Evolutionary conservation across 2,797 vertebrate species (phyloP).

Genomic region (Tauraco hartlaubi): DNA sequence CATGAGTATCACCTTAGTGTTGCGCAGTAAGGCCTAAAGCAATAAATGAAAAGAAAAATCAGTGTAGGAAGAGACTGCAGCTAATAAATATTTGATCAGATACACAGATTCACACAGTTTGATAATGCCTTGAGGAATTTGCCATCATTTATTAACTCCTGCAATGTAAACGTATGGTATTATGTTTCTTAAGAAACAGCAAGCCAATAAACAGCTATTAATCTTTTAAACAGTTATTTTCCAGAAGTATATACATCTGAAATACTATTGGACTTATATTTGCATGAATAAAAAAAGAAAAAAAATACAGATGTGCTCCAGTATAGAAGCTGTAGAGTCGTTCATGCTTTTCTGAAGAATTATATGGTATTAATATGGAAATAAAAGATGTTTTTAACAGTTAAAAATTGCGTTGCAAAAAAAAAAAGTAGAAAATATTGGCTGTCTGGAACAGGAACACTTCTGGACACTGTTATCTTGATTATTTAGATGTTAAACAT

Average conservation of each 20-base stretch:
- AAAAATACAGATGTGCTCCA: not conserved
- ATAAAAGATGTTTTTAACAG: not conserved
- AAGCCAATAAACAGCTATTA: slow-evolving; percentile 1
- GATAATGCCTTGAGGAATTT: slow-evolving; percentile 78
- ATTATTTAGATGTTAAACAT: not conserved
- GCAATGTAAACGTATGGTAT: not conserved
- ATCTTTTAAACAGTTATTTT: not conserved
- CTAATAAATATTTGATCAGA: slow-evolving; percentile 83
- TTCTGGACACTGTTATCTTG: not conserved
- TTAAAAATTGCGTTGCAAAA: not conserved
- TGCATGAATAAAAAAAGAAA: not conserved
- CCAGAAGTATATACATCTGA: not conserved
- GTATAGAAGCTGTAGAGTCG: not conserved
- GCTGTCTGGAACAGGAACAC: not conserved
- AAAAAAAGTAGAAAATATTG: not conserved
- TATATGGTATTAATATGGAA: not conserved
- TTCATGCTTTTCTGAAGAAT: not conserved
- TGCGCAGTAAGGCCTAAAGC: slow-evolving; percentile 42
- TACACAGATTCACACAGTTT: slow-evolving; percentile 80
- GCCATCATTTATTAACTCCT: slow-evolving; percentile 73
- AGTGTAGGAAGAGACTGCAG: slow-evolving; percentile 65
- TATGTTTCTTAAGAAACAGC: slow-evolving; percentile 12
- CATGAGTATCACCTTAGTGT: slow-evolving; percentile 49
- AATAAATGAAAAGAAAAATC: slow-evolving; percentile 68
- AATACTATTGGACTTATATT: not conserved